Evolutionary conservation across 2,113 vertebrate species (phyloP).

Genomic region (Calidris pugnax): DNA sequence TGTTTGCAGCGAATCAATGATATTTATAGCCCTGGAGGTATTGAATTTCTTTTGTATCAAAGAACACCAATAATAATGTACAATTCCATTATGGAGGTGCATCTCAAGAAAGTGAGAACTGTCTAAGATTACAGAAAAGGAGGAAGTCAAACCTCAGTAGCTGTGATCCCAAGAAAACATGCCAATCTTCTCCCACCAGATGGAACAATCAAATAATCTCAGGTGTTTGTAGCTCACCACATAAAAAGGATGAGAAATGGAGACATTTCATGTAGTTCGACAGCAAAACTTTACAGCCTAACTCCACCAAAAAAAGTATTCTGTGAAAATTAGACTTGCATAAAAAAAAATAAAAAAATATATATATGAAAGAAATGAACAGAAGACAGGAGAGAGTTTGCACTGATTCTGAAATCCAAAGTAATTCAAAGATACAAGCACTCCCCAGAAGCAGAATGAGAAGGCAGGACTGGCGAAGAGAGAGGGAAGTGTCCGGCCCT

Average conservation of each 20-base stretch:
- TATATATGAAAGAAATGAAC: background rate
- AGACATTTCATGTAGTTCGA: background rate
- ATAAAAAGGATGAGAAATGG: background rate
- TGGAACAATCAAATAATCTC: background rate
- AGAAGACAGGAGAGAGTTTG: background rate
- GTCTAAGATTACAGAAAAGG: background rate
- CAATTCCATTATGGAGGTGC: slow-evolving; percentile 11
- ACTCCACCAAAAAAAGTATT: background rate
- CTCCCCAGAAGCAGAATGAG: background rate
- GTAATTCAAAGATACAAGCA: background rate
- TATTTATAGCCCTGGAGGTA: slow-evolving; percentile 59
- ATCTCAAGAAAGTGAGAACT: background rate
- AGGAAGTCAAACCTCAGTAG: background rate
- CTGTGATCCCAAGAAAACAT: background rate
- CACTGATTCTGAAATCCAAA: background rate
- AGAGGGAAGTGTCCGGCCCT: background rate
- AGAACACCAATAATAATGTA: slow-evolving; percentile 57
- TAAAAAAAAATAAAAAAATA: background rate
- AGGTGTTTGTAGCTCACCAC: background rate
- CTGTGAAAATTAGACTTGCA: background rate
- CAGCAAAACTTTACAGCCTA: background rate
- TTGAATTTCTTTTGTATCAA: slow-evolving; percentile 46
- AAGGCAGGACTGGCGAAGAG: background rate
- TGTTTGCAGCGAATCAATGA: slow-evolving; percentile 48
- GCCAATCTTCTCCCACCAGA: background rate